A percentile compares a stretch with the other conserved stretches of the same genome.
Conservation (phyloP, 1,140 invertebrate genomes). For the Sinella curviseta region DNA sequence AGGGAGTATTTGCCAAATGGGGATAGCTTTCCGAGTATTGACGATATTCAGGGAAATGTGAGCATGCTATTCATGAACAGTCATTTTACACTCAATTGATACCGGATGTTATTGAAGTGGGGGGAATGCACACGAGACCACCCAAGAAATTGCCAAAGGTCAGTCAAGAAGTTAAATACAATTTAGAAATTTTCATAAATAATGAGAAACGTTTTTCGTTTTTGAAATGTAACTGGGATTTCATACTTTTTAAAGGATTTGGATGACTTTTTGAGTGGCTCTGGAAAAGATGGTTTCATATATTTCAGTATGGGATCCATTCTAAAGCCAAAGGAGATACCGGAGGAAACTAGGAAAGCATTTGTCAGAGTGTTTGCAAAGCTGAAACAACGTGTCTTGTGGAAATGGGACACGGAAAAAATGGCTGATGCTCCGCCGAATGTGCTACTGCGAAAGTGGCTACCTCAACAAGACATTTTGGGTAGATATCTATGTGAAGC, state of each 20-base stretch:
- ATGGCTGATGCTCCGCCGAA: conserved; percentile 61
- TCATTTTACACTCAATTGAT: conserved; percentile 50
- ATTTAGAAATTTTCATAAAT: not conserved
- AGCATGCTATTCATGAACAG: conserved; percentile 44
- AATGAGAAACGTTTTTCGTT: not conserved
- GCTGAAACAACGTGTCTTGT: conserved; percentile 52
- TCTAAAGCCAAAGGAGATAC: conserved; percentile 59
- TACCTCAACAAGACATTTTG: conserved; percentile 79
- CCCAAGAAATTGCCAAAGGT: conserved; percentile 56
- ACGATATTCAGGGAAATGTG: conserved; percentile 41
- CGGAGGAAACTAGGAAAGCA: conserved; percentile 50
- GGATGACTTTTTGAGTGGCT: not conserved
- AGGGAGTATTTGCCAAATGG: conserved; percentile 37
- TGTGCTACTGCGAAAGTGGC: conserved; percentile 70
- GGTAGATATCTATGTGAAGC: not conserved
- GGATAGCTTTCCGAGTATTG: not conserved
- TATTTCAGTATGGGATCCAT: conserved; percentile 65
- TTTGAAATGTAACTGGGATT: conserved; percentile 28
- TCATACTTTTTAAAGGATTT: conserved; percentile 53
- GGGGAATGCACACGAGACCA: conserved; percentile 65
- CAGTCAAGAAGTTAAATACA: not conserved
- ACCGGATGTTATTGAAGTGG: conserved; percentile 68
- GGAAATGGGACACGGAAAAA: conserved; percentile 53
- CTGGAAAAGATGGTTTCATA: conserved; percentile 58
- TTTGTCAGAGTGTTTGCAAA: conserved; percentile 52